A percentile compares a stretch with the other conserved stretches of the same genome.
Conservation (phyloP, 2,113 vertebrate species). For the Cheirogaleus medius region DNA sequence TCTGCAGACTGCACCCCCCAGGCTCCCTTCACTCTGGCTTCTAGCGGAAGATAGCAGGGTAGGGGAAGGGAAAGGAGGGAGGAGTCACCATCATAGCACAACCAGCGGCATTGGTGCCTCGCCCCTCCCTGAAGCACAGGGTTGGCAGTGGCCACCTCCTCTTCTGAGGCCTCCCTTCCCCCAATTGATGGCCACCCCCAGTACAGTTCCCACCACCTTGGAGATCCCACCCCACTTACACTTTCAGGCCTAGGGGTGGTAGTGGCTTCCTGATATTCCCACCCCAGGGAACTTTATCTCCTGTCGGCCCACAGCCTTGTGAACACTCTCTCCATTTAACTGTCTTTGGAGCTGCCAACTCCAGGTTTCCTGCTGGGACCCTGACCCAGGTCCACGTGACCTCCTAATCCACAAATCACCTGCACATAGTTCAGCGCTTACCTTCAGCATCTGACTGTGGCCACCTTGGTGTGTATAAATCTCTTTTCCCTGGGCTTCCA, state of each 20-base stretch:
- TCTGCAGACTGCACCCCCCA: background rate
- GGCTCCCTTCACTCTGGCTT: background rate
- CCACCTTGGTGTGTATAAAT: background rate
- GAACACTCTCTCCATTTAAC: background rate
- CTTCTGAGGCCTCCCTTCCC: background rate
- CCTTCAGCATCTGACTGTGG: background rate
- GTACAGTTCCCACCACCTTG: background rate
- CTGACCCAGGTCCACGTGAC: background rate
- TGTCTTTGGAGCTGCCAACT: background rate
- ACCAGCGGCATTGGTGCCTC: fast-evolving
- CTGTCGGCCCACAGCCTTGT: background rate
- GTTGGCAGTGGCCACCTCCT: background rate
- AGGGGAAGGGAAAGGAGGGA: background rate
- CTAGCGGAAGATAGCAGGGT: background rate
- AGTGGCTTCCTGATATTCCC: background rate
- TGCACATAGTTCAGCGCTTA: background rate
- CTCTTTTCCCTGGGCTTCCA: no score
- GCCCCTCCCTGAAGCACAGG: background rate
- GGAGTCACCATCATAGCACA: background rate
- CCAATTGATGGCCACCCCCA: background rate
- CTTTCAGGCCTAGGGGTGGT: no score
- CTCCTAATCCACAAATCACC: background rate
- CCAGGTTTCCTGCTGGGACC: background rate
- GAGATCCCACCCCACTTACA: background rate
- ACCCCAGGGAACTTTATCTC: background rate